A percentile compares a stretch with the other conserved stretches of the same genome.
Evolutionary conservation across 2,113 vertebrate genomes (phyloP).

Genomic region (Saimiri boliviensis): DNA sequence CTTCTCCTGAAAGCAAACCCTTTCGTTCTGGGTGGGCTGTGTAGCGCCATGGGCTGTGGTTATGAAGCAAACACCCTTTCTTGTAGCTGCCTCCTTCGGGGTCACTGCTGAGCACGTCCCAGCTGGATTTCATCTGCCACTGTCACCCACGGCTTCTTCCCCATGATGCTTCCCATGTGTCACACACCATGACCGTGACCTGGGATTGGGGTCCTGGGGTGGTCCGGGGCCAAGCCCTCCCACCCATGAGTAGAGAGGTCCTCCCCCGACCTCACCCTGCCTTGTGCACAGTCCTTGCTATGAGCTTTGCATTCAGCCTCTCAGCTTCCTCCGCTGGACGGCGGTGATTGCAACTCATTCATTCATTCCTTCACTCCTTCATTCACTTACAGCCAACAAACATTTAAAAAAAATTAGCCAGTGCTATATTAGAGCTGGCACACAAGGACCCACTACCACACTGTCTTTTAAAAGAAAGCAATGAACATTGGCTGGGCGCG

Average conservation of each 20-base stretch:
- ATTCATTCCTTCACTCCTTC: not conserved
- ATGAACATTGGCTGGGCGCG: rapidly evolving
- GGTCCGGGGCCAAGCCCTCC: not conserved
- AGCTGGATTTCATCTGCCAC: not conserved
- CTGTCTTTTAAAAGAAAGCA: not conserved
- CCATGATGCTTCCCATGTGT: not conserved
- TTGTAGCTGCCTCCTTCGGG: not conserved
- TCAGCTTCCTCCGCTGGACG: not conserved
- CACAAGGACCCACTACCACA: rapidly evolving
- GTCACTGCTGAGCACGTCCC: constrained; percentile 29
- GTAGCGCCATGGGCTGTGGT: not conserved
- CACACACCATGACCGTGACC: not conserved
- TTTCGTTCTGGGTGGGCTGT: not conserved
- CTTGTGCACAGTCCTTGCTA: not conserved
- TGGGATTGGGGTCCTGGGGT: not conserved
- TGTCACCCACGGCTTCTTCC: not conserved
- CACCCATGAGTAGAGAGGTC: not conserved
- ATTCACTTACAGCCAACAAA: not conserved
- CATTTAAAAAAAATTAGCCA: not conserved
- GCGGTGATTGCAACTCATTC: not conserved
- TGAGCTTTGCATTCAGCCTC: not conserved
- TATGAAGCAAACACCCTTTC: not conserved
- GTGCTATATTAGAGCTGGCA: constrained; percentile 11
- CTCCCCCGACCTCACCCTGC: not conserved
- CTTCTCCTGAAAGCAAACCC: not conserved